phyloP scores from a whole-genome alignment of 2,888 invertebrate genomes.

The Shargacucullia verbasci region DNA sequence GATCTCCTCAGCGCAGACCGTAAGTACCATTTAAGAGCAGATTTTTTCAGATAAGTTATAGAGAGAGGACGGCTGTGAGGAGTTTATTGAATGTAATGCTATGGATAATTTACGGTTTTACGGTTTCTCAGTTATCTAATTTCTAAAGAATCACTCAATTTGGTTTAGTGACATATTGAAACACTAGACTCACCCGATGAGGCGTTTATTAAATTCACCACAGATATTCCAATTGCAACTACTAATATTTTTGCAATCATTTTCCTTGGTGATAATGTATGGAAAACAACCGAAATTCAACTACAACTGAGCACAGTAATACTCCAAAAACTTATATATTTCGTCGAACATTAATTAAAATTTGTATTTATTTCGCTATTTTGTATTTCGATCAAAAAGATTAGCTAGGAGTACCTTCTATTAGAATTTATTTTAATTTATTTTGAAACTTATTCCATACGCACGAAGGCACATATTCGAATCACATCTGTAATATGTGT shows the following conservation, averaged over 20 bases:
- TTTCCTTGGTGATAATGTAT: background rate
- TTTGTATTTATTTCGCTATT: no score
- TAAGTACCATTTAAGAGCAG: no score
- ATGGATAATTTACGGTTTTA: no score
- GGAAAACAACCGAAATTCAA: background rate
- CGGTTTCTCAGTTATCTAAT: no score
- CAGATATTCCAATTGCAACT: constrained; percentile 8
- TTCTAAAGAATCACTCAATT: no score
- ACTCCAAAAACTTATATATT: background rate
- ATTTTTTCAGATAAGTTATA: no score
- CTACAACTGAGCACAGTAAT: constrained; percentile 3
- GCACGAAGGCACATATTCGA: background rate
- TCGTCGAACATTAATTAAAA: no score
- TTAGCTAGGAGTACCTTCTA: background rate
- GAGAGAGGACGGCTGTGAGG: no score
- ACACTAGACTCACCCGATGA: constrained; percentile 19
- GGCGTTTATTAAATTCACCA: constrained; percentile 11
- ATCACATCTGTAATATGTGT: constrained; percentile 18
- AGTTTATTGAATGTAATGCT: no score
- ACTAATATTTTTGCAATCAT: constrained; percentile 27
- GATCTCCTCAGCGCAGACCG: no score
- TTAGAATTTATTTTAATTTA: background rate
- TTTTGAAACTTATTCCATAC: background rate
- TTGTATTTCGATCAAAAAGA: no score
- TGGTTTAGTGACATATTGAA: no score